These are phyloP conservation scores for Coluber constrictor DNA, from an alignment of 2,797 vertebrate genomes.

Conservation along the genomic window DNA sequence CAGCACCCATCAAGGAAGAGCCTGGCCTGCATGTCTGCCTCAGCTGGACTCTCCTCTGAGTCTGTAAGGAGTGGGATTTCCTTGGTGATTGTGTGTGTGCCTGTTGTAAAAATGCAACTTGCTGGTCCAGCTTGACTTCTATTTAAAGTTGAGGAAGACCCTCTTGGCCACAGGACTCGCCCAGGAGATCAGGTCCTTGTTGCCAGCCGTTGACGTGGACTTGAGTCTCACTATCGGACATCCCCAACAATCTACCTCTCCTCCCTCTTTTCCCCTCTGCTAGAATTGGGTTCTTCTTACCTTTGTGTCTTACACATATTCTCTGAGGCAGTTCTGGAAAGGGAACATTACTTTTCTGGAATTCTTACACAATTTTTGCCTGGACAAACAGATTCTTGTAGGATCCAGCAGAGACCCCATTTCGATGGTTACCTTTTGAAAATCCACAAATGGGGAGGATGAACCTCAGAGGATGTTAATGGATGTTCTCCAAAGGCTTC, in stretches of 20 bases:
- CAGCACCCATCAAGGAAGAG: background rate
- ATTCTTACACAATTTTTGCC: background rate
- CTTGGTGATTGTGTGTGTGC: background rate
- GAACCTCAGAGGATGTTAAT: background rate
- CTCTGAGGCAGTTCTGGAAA: background rate
- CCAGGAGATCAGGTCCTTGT: background rate
- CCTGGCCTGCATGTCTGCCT: background rate
- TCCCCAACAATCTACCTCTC: background rate
- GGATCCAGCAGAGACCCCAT: background rate
- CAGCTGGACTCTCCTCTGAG: background rate
- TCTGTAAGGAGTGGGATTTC: background rate
- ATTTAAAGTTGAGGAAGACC: background rate
- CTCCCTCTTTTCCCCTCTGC: background rate
- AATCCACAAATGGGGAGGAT: background rate
- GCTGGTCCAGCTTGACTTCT: background rate
- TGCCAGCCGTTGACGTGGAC: background rate
- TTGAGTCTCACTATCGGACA: background rate
- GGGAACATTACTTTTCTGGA: background rate
- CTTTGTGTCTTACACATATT: background rate
- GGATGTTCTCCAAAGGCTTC: background rate
- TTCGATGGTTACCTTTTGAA: background rate
- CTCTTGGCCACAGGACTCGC: background rate
- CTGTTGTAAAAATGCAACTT: background rate
- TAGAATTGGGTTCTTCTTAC: background rate
- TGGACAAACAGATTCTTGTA: background rate